phyloP scores from a whole-genome alignment of 2,888 invertebrate genomes.

The Notodonta ziczac region DNA sequence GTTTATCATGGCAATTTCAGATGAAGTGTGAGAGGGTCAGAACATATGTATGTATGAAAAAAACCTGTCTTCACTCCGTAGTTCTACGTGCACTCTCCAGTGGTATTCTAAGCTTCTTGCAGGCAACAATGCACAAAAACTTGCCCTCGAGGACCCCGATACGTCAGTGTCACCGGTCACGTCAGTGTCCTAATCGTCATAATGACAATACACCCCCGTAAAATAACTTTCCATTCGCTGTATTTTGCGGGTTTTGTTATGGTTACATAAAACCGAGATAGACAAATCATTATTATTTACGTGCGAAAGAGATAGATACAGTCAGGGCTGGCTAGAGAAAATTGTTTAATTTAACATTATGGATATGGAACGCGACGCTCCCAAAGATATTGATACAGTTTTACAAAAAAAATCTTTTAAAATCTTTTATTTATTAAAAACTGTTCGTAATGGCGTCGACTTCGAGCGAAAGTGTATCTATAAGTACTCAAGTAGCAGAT shows the following conservation, averaged over 20 bases:
- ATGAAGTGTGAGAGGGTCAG: too few species aligned
- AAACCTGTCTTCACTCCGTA: too few species aligned
- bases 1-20: too few species aligned
- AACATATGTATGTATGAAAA: too few species aligned
- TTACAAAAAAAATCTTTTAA: conserved; percentile 25
- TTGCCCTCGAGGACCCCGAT: background rate
- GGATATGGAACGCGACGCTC: conserved; percentile 2
- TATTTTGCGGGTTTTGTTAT: background rate
- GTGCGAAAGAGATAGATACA: conserved; percentile 13
- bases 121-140: background rate
- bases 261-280: background rate
- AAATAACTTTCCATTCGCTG: background rate
- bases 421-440: conserved; percentile 25
- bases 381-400: conserved; percentile 27
- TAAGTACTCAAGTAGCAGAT: conserved; percentile 41
- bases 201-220: conserved; percentile 2
- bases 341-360: background rate
- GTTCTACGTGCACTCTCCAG: too few species aligned
- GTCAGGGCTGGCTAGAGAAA: background rate
- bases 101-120: too few species aligned
- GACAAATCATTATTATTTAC: background rate
- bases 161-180: background rate
- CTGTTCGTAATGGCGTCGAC: conserved; percentile 67
- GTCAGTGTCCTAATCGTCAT: conserved; percentile 5
- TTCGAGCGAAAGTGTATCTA: conserved; percentile 58